phyloP scores from a whole-genome alignment of 1,140 invertebrate genomes.

The Macrobrachium rosenbergii region DNA sequence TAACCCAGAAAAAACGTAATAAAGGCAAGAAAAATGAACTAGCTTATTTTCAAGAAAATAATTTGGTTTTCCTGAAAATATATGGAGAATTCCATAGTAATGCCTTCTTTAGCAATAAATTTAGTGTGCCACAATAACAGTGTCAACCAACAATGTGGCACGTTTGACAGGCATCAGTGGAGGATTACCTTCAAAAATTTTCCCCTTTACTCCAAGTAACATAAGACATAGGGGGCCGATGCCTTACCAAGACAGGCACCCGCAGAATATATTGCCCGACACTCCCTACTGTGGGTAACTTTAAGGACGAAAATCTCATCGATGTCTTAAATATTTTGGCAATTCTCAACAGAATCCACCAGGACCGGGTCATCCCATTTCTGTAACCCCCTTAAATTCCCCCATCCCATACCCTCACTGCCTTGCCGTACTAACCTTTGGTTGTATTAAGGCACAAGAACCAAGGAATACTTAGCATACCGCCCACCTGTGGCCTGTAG shows the following conservation, averaged over 20 bases:
- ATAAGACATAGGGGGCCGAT: constrained; percentile 23
- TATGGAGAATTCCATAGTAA: too few relatives aligned
- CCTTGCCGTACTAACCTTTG: background rate
- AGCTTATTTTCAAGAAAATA: too few relatives aligned
- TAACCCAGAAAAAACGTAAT: too few relatives aligned
- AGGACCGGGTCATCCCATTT: background rate
- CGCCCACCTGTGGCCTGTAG: constrained; percentile 34
- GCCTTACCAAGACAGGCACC: constrained; percentile 18
- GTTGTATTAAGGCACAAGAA: constrained; percentile 25
- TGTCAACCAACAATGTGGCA: too few relatives aligned
- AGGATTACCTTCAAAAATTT: constrained; percentile 27
- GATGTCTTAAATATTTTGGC: constrained; percentile 23
- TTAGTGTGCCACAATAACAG: too few relatives aligned
- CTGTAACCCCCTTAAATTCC: background rate
- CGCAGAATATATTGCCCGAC: background rate
- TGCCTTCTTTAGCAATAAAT: too few relatives aligned
- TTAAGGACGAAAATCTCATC: constrained; percentile 3
- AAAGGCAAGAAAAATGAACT: too few relatives aligned
- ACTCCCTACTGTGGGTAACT: background rate
- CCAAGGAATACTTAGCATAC: constrained; percentile 44
- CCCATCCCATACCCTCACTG: background rate
- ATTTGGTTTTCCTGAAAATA: too few relatives aligned
- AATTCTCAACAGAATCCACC: background rate
- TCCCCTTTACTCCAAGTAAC: constrained; percentile 29
- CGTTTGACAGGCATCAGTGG: background rate